phyloP scores from a whole-genome alignment of 2,113 vertebrate genomes.

The Camelus bactrianus region DNA sequence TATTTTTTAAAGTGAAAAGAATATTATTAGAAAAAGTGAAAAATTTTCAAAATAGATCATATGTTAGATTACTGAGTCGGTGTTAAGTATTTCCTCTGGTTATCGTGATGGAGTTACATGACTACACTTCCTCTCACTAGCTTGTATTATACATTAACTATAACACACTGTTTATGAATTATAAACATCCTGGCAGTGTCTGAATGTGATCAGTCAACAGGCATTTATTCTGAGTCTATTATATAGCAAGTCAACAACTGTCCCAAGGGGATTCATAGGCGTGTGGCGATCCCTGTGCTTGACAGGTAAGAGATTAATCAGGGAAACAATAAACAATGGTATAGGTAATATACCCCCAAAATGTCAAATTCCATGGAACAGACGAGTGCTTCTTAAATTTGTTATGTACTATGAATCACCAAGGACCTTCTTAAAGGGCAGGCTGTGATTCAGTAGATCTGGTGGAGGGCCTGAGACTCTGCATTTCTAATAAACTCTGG shows the following conservation, averaged over 20 bases:
- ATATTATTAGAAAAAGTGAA: neutral
- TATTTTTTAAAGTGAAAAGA: neutral
- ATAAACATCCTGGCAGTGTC: neutral
- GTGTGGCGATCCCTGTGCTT: neutral
- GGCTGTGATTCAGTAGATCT: neutral
- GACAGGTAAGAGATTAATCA: neutral
- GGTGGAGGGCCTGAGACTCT: neutral
- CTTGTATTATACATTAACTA: neutral
- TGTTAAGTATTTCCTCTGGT: neutral
- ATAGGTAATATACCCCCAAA: neutral
- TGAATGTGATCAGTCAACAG: neutral
- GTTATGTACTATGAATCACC: neutral
- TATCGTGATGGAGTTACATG: neutral
- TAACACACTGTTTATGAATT: neutral
- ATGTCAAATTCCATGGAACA: neutral
- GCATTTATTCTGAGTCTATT: neutral
- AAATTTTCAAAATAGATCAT: neutral
- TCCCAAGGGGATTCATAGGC: neutral
- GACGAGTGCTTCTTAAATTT: neutral
- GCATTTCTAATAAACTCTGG: neutral
- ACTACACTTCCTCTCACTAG: neutral
- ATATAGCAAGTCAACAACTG: neutral
- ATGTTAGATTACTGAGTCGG: neutral
- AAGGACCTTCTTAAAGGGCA: neutral
- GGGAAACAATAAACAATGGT: neutral